These are phyloP conservation scores for Sylvia borin DNA, from an alignment of 2,797 vertebrate genomes.

Conservation along the genomic window DNA sequence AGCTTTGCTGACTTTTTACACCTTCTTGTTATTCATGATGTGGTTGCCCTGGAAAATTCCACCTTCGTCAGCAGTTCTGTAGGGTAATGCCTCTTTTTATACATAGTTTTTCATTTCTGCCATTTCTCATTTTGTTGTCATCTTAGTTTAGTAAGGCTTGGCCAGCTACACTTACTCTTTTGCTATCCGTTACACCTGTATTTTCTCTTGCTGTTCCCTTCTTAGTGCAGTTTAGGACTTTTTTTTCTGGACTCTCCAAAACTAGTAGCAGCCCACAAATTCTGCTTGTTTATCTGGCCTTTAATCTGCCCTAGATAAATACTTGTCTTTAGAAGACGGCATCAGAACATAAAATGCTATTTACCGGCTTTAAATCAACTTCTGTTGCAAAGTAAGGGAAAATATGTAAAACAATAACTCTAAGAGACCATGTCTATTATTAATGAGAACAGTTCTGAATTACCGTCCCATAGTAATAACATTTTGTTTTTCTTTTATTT, in stretches of 20 bases:
- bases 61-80: constrained; percentile 21
- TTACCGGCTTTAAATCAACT: not conserved
- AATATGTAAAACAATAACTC: not conserved
- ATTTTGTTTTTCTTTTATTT: not conserved
- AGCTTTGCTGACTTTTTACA: constrained; percentile 9
- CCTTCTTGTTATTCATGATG: constrained; percentile 12
- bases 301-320: not conserved
- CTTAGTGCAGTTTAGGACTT: not conserved
- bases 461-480: fast-evolving
- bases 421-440: not conserved
- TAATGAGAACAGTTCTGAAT: not conserved
- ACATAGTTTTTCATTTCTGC: not conserved
- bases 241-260: not conserved
- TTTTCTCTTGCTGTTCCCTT: not conserved
- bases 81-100: not conserved
- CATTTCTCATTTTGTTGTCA: not conserved
- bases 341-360: not conserved
- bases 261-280: not conserved
- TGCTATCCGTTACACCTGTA: not conserved
- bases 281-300: not conserved
- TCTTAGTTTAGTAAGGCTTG: not conserved
- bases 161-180: not conserved
- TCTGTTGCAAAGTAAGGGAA: not conserved
- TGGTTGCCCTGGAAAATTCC: not conserved
- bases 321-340: not conserved